These are phyloP conservation scores for Cherax destructor DNA, from an alignment of 1,140 invertebrate genomes.

Conservation along the genomic window DNA sequence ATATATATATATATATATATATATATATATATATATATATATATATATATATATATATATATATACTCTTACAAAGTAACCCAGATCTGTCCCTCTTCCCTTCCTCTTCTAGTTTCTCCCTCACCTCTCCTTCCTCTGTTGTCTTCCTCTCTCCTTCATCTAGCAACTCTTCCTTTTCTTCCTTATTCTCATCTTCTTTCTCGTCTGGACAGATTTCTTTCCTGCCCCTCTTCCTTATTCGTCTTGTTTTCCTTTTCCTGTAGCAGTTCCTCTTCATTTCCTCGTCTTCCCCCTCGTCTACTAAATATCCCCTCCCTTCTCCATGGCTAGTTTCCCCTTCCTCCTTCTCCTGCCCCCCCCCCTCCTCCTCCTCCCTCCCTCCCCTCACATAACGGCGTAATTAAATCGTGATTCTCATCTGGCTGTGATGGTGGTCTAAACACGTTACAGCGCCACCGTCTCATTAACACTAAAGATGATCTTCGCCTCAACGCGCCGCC, in stretches of 20 bases:
- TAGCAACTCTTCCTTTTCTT: not conserved
- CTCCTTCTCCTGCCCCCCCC: not conserved
- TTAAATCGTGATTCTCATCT: slow-evolving; percentile 56
- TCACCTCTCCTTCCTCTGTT: not conserved
- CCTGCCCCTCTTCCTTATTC: not conserved
- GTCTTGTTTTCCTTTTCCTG: not conserved
- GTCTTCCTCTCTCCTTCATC: not conserved
- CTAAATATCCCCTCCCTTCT: not conserved
- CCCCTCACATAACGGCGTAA: slow-evolving; percentile 34
- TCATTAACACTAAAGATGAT: slow-evolving; percentile 62
- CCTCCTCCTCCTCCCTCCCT: not conserved
- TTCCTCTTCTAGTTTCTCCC: not conserved
- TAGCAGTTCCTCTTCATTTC: not conserved
- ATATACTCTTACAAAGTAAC: too few relatives aligned
- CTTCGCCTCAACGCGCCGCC: not conserved
- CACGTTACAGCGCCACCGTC: slow-evolving; percentile 30
- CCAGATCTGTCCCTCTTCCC: not conserved
- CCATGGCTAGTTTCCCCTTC: not conserved
- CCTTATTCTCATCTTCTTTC: not conserved
- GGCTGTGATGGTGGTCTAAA: slow-evolving; percentile 47
- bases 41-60: too few relatives aligned
- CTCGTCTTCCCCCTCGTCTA: not conserved
- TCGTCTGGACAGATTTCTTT: not conserved
- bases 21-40: too few relatives aligned
- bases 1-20: too few relatives aligned